phyloP scores from a whole-genome alignment of 2,113 vertebrate species.

The Lampris megalopsis region DNA sequence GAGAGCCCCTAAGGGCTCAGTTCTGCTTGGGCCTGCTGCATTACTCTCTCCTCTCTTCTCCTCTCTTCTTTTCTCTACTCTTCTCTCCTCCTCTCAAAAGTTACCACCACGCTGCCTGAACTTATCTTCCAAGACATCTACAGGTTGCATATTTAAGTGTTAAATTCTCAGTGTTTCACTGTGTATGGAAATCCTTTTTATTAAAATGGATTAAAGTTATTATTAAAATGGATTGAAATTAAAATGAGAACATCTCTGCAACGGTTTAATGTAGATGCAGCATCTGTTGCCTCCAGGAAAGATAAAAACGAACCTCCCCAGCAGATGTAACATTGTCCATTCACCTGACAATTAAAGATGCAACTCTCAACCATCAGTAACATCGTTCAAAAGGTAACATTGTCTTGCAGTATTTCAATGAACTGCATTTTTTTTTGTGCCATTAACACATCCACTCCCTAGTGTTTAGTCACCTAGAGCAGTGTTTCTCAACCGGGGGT shows the following conservation, averaged over 20 bases:
- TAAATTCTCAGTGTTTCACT: conserved; percentile 19
- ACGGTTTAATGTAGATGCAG: conserved; percentile 19
- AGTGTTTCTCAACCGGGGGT: no score
- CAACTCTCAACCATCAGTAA: conserved; percentile 6
- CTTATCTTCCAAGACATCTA: neutral
- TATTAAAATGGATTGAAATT: neutral
- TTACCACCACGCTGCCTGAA: neutral
- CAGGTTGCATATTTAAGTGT: conserved; percentile 8
- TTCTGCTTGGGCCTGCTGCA: neutral
- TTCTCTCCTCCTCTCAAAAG: neutral
- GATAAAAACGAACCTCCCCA: conserved; percentile 34
- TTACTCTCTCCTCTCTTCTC: neutral
- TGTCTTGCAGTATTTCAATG: conserved; percentile 14
- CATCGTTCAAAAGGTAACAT: conserved; percentile 26
- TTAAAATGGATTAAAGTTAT: neutral
- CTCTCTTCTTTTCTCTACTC: neutral
- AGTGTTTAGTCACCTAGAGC: neutral
- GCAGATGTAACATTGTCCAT: conserved; percentile 46
- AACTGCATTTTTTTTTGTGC: neutral
- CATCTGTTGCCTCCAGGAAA: conserved; percentile 50
- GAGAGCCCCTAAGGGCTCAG: neutral
- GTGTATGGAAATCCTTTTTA: conserved; percentile 28
- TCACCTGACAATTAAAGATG: conserved; percentile 46
- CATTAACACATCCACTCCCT: neutral
- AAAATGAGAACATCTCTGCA: conserved; percentile 19